Conservation (phyloP, 1,140 invertebrate genomes). For the Rhagoletis zephyria region DNA sequence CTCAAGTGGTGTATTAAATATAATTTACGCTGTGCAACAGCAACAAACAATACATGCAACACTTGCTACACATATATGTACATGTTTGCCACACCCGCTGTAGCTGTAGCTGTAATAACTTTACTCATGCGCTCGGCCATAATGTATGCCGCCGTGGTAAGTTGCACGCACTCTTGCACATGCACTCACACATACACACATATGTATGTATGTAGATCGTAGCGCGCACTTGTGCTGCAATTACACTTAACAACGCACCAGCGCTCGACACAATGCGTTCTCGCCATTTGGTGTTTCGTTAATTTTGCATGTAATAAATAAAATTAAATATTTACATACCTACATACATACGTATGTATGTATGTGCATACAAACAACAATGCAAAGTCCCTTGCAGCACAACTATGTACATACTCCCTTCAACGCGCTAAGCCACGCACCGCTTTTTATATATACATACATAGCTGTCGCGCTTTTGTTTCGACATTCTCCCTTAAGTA, state of each 20-base stretch:
- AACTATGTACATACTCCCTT: background rate
- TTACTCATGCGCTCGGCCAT: background rate
- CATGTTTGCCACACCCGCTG: background rate
- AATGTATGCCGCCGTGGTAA: background rate
- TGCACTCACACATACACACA: background rate
- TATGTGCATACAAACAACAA: background rate
- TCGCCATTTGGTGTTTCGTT: constrained; percentile 14
- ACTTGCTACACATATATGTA: too few relatives aligned
- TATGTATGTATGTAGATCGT: background rate
- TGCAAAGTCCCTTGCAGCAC: background rate
- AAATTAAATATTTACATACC: constrained; percentile 49
- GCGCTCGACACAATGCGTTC: constrained; percentile 8
- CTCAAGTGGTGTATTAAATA: constrained; percentile 46
- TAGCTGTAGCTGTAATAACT: background rate
- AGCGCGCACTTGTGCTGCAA: background rate
- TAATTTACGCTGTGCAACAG: constrained; percentile 24
- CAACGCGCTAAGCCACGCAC: too few relatives aligned
- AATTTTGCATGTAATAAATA: constrained; percentile 46
- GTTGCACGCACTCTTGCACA: constrained; percentile 8
- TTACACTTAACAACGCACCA: constrained; percentile 30
- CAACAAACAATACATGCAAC: background rate
- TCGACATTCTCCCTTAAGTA: background rate
- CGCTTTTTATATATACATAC: too few relatives aligned
- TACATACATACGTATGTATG: too few relatives aligned
- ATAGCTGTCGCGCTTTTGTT: background rate